Base-by-base conservation (phyloP, 1,140 invertebrate species). In the Penaeus japonicus region DNA sequence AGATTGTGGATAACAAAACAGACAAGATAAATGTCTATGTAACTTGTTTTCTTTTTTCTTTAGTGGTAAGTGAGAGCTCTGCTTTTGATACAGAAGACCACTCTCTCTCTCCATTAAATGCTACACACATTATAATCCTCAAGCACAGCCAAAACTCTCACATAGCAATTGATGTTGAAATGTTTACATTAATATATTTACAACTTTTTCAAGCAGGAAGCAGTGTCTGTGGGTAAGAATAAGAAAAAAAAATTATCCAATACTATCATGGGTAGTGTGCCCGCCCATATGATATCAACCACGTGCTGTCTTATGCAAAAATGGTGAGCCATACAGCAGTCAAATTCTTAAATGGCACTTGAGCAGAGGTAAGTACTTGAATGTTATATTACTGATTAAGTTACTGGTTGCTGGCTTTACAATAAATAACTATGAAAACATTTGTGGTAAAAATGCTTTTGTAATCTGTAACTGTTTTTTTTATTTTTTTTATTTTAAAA, bases 311-410 rank as follows among this genome's bases (percentile, higher is more conserved):
- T 39, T 39, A n/a, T 83, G 80, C 81, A 65, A 83, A 35, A 65
- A 27, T 83, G 57, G 35, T 39, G 59, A 83, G 81, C 57, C 81
- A 65, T 83, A 83, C 59, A 65, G 81, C 30, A 54, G 39, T 80
- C 53, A 83, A 83, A 70, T 83, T 83, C 81, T 65, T 65, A 47
- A 65, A 83, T 83, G 81, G 81, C 81, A 83, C 81, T 83, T 65
- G 57, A 83, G 81, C 81, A 65, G 32, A 39, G 18, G 81, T 83
- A 65, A 83, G 59, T 83, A 65, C 78, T 80, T 54, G 39, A 73
- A 73, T 18, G 35, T 73, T 73, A 27, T 73, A 18, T 30, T 18
- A 73, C 35, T 73, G 27, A 32, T 30, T 32, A 27, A 27, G 27
- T 47, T 47, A 47, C 47, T 47, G 47, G 5, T 47, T 47, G 47